These are phyloP conservation scores for Lindbergichthys nudifrons DNA, from an alignment of 2,797 vertebrate genomes.

Conservation along the genomic window DNA sequence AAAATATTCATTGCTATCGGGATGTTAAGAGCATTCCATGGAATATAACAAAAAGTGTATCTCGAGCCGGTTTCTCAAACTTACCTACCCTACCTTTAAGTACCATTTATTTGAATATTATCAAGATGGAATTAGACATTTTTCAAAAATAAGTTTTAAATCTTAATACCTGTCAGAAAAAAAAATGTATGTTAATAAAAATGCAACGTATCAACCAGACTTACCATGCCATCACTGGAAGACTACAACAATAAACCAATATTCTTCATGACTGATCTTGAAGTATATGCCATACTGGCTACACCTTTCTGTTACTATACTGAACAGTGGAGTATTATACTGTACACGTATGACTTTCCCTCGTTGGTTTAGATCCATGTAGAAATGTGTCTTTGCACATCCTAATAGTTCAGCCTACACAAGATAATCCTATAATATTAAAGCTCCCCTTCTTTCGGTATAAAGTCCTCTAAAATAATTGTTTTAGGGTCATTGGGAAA, in stretches of 20 bases:
- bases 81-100: too few species aligned
- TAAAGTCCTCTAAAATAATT: constrained; percentile 43
- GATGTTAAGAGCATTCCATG: too few species aligned
- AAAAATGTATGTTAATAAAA: not conserved
- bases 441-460: constrained; percentile 27
- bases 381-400: constrained; percentile 21
- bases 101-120: too few species aligned
- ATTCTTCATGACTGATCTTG: not conserved
- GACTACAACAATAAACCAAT: not conserved
- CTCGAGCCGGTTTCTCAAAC: too few species aligned
- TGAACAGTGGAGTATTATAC: not conserved
- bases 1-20: too few species aligned
- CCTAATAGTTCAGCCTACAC: constrained; percentile 38
- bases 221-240: not conserved
- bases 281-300: not conserved
- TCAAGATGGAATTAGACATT: too few species aligned
- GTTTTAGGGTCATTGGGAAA: constrained; percentile 53
- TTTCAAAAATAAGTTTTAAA: not conserved
- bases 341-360: constrained; percentile 32
- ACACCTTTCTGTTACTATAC: not conserved
- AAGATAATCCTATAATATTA: constrained; percentile 51
- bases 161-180: not conserved
- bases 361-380: constrained; percentile 5
- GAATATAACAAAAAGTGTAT: too few species aligned
- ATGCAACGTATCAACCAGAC: too few species aligned